Evolutionary conservation across 1,140 invertebrate genomes (phyloP).

Genomic region (Drosophila nikananu): DNA sequence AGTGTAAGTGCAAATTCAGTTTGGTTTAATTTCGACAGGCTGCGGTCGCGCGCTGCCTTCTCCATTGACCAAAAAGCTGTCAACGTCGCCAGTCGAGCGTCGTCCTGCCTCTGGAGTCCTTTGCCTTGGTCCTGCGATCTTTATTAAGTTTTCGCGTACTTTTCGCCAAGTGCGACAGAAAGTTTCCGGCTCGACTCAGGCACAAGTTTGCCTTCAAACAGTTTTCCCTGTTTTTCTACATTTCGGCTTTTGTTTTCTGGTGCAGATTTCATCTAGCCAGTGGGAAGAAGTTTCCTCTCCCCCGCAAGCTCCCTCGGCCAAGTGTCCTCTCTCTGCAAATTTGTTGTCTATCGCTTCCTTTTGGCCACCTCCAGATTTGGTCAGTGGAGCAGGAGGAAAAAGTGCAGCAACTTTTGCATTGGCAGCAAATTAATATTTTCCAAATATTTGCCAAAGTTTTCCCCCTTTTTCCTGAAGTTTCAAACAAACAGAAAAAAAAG

Average conservation of each 20-base stretch:
- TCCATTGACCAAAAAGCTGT: conserved; percentile 72
- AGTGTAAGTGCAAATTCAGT: conserved; percentile 82
- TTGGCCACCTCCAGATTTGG: conserved; percentile 27
- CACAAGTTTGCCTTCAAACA: conserved; percentile 74
- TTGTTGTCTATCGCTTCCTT: conserved; percentile 67
- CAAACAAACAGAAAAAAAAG: conserved; percentile 1
- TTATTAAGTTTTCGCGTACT: conserved; percentile 84
- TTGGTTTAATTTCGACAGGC: conserved; percentile 83
- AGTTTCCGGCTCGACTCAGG: conserved; percentile 53
- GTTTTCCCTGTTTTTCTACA: conserved; percentile 80
- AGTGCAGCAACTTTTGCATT: conserved; percentile 43
- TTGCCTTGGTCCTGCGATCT: conserved; percentile 66
- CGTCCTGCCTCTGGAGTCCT: conserved; percentile 2
- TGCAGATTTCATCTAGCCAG: conserved; percentile 76
- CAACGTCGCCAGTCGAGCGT: conserved; percentile 36
- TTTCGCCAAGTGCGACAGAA: conserved; percentile 76
- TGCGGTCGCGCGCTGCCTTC: conserved; percentile 62
- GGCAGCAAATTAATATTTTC: conserved; percentile 54
- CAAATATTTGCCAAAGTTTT: conserved; percentile 44
- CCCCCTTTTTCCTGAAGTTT: conserved; percentile 1
- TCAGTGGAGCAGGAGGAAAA: conserved; percentile 17
- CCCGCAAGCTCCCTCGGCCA: conserved; percentile 13
- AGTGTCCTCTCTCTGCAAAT: conserved; percentile 64
- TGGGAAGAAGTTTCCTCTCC: conserved; percentile 52
- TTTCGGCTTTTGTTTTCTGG: conserved; percentile 83